Evolutionary conservation across 2,797 vertebrate genomes (phyloP), one percentile per base, ranked within the genome.

Genomic region (Pteropus rufus): DNA sequence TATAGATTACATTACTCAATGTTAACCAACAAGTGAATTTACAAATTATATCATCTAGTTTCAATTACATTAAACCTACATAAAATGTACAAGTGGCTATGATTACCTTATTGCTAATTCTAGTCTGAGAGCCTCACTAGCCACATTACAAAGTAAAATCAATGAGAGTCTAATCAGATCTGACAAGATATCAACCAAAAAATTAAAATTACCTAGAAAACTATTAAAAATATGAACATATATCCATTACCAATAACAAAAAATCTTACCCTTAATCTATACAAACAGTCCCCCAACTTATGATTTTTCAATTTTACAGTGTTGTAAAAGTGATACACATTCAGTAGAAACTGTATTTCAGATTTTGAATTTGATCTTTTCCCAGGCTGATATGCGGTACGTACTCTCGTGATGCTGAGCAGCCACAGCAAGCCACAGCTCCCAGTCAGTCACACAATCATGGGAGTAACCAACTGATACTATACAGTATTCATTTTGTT

Each of bases 11-110:
- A 39, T 76, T 90, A 14, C 26, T 60, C 29, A 58, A 15, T 72
- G 82, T 95, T 86, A 97, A 75, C 54, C 34, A 80, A 44, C n/a
- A 91, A 65, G 24, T 76, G 34, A 84, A 93, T 80, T 89, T 80
- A 44, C 21, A 93, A 89, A 72, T 92, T 54, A 1, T 81, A 44
- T 69, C 88, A 41, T 41, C 67, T 31, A n/a, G 23, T 76, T 88
- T 76, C 65, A 65, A 77, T 31, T 80, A 95, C 73, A 82, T 82
- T 65, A 92, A 86, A 76, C 15, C 69, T 58, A 23, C 69, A 69
- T 46, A 60, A 92, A 81, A 81, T 56, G 19, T 56, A 36, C 14
- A 87, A 90, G 16, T 69, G 49, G 3, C 19, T 52, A 87, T 4
- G 18, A 31, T 88, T 80, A 89, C 6, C 39, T 75, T 49, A 82